Evolutionary conservation across 1,140 invertebrate genomes (phyloP).

Genomic region (Eupristina koningsbergeri): DNA sequence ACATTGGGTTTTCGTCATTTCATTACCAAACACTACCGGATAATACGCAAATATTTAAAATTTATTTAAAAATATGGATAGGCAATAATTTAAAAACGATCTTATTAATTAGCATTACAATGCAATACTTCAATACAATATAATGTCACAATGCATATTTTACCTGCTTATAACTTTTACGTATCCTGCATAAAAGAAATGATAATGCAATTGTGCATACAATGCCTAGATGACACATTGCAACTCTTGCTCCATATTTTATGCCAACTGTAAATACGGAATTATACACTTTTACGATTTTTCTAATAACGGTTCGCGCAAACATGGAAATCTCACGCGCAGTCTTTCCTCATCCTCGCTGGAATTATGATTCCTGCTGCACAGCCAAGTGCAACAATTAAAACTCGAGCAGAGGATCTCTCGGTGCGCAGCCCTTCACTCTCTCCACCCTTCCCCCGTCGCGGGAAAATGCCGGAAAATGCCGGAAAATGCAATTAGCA

Average conservation of each 20-base stretch:
- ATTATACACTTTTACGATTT: constrained; percentile 9
- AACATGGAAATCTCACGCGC: constrained; percentile 8
- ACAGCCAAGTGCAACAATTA: constrained; percentile 3
- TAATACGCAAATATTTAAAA: not conserved
- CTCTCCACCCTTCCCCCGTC: not conserved
- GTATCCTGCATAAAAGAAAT: not conserved
- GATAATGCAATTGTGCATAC: not conserved
- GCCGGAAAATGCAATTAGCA: constrained; percentile 35
- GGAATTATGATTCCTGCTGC: not conserved
- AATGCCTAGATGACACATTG: not conserved
- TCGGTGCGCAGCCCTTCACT: constrained; percentile 37
- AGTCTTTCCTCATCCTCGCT: not conserved
- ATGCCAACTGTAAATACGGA: not conserved
- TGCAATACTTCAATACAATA: not conserved
- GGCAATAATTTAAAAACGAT: constrained; percentile 1
- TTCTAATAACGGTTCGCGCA: not conserved
- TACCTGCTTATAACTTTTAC: constrained; percentile 7
- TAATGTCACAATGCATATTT: not conserved
- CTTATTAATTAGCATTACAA: constrained; percentile 10
- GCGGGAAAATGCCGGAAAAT: not conserved
- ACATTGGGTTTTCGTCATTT: not conserved
- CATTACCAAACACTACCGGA: not conserved
- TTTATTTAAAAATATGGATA: not conserved
- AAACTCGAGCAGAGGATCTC: constrained; percentile 30
- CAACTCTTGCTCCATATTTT: not conserved